Evolutionary conservation across 2,113 vertebrate genomes (phyloP).

Genomic region (Chelonoidis abingdonii): DNA sequence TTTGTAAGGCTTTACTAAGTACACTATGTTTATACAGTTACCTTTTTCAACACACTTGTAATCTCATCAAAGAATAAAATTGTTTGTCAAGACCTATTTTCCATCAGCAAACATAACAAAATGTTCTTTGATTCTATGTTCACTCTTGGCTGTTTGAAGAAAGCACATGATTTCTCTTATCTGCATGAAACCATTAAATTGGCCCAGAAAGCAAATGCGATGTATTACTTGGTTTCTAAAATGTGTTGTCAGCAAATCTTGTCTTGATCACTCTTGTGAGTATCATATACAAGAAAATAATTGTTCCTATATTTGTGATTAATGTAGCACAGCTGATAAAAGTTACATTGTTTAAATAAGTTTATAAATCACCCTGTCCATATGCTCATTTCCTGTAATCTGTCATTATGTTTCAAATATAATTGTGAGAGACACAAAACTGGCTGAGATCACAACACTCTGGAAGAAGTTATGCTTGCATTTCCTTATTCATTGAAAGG

Average conservation of each 20-base stretch:
- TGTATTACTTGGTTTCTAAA: slow-evolving; percentile 54
- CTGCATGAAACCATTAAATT: slow-evolving; percentile 35
- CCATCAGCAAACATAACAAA: not conserved
- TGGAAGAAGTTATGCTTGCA: slow-evolving; percentile 59
- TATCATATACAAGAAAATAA: slow-evolving; percentile 68
- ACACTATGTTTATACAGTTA: not conserved
- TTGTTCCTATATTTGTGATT: slow-evolving; percentile 70
- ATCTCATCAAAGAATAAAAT: not conserved
- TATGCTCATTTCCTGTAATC: slow-evolving; percentile 73
- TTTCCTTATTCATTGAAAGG: slow-evolving; percentile 51
- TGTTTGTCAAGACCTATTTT: not conserved
- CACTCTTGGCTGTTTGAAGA: not conserved
- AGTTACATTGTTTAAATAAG: slow-evolving; percentile 72
- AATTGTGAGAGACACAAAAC: slow-evolving; percentile 69
- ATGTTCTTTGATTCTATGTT: slow-evolving; percentile 1
- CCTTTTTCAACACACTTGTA: not conserved
- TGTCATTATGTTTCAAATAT: slow-evolving; percentile 68
- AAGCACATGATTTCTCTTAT: slow-evolving; percentile 49
- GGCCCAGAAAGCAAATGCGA: not conserved
- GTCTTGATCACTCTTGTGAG: slow-evolving; percentile 59
- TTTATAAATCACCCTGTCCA: slow-evolving; percentile 75
- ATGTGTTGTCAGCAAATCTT: slow-evolving; percentile 68
- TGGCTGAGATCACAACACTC: slow-evolving; percentile 18
- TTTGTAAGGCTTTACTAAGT: not conserved
- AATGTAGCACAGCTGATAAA: slow-evolving; percentile 74